Evolutionary conservation across 2,888 invertebrate genomes (phyloP).

Genomic region (Orthonevra nobilis): DNA sequence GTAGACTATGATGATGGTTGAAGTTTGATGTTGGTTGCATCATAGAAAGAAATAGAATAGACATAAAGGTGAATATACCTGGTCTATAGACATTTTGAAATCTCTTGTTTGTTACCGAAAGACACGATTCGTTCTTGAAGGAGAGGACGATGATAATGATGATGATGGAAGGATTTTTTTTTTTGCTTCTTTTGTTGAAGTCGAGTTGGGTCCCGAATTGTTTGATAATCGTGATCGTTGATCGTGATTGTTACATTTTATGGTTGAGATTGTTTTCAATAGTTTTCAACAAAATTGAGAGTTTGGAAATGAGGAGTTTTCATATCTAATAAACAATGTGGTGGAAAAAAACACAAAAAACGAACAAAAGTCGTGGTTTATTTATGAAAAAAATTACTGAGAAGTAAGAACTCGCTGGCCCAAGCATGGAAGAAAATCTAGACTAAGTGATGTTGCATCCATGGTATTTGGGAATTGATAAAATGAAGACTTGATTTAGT

Average conservation of each 20-base stretch:
- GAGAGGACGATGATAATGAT: slow-evolving; percentile 30
- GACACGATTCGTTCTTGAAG: slow-evolving; percentile 65
- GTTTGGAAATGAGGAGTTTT: slow-evolving; percentile 24
- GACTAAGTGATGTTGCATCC: too few species aligned
- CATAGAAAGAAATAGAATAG: slow-evolving; percentile 33
- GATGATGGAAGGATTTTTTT: slow-evolving; percentile 30
- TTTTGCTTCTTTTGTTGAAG: slow-evolving; percentile 1
- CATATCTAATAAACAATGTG: slow-evolving; percentile 42
- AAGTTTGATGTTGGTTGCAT: slow-evolving; percentile 49
- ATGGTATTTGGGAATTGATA: too few species aligned
- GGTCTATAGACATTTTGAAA: slow-evolving; percentile 59
- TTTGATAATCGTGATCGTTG: slow-evolving; percentile 65
- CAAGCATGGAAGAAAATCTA: too few species aligned
- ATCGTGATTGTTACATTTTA: slow-evolving; percentile 59
- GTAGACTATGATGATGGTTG: slow-evolving; percentile 46
- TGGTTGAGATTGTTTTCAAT: slow-evolving; percentile 38
- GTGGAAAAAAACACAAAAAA: too few species aligned
- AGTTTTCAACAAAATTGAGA: background rate
- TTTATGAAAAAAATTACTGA: too few species aligned
- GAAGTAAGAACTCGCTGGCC: too few species aligned
- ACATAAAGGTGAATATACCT: slow-evolving; percentile 36
- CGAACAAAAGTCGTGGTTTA: slow-evolving; percentile 52
- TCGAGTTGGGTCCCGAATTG: slow-evolving; percentile 58
- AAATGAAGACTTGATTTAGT: too few species aligned
- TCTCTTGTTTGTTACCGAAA: slow-evolving; percentile 64